Percentiles rank a stretch among this genome's conserved stretches.
Conservation (phyloP, 1,140 invertebrate species). For the Drosophila trapezifrons region DNA sequence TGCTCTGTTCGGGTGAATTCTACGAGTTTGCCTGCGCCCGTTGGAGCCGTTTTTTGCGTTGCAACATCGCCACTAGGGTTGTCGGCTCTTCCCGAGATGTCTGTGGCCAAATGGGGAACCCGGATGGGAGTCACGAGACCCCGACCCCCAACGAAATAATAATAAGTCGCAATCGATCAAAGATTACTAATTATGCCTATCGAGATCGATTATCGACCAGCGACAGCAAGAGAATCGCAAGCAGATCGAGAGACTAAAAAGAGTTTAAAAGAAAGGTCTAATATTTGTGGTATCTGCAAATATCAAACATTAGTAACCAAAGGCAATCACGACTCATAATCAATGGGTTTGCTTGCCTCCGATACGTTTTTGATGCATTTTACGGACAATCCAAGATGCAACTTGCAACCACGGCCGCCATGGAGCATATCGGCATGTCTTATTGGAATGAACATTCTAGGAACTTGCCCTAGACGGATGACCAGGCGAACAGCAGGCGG, state of each 20-base stretch:
- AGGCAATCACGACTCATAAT: too few relatives aligned
- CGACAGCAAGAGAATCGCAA: neutral
- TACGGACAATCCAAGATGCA: conserved; percentile 2
- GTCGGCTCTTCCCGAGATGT: conserved; percentile 60
- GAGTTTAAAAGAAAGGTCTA: neutral
- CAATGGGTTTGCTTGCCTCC: neutral
- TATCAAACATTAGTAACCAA: too few relatives aligned
- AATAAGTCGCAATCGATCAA: neutral
- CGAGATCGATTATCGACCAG: too few relatives aligned
- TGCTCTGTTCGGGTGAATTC: conserved; percentile 82
- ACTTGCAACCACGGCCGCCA: conserved; percentile 2
- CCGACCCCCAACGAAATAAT: neutral
- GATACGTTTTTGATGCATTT: neutral
- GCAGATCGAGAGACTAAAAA: neutral
- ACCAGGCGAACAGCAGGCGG: conserved; percentile 66
- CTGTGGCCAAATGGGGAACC: neutral
- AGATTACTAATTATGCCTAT: too few relatives aligned
- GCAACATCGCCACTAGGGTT: conserved; percentile 23
- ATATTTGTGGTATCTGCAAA: neutral
- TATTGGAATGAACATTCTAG: conserved; percentile 84
- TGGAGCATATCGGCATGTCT: conserved; percentile 23
- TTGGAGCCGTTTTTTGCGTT: conserved; percentile 13
- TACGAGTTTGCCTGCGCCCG: conserved; percentile 72
- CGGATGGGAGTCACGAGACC: neutral
- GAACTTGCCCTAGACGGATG: conserved; percentile 81